Percentiles rank a stretch among this genome's conserved stretches.
Conservation (phyloP, 2,888 invertebrate species). For the Ctena decussata region DNA sequence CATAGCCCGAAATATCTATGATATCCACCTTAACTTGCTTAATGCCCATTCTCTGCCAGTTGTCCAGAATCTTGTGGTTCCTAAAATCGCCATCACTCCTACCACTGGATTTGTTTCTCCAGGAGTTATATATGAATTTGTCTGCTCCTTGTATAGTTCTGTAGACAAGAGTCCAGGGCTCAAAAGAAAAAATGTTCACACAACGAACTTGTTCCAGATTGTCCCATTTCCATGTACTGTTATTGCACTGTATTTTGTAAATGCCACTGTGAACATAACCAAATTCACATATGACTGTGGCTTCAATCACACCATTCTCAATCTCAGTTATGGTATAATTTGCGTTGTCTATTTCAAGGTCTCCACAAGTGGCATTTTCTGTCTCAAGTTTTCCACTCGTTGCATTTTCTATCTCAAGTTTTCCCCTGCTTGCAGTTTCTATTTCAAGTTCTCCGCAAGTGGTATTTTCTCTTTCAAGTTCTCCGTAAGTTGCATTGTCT, state of each 20-base stretch:
- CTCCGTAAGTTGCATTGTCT: too few species aligned
- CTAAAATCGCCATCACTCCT: not conserved
- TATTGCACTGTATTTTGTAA: not conserved
- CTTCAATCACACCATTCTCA: not conserved
- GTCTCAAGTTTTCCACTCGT: too few species aligned
- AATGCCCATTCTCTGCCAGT: not conserved
- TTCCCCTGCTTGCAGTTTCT: too few species aligned
- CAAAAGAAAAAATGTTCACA: not conserved
- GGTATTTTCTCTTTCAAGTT: too few species aligned
- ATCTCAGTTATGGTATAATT: not conserved
- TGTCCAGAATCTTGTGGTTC: not conserved
- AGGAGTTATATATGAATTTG: not conserved
- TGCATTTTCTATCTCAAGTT: too few species aligned
- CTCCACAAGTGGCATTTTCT: too few species aligned
- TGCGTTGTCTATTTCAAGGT: too few species aligned
- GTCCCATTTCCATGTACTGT: not conserved
- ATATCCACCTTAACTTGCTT: not conserved
- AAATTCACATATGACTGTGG: not conserved
- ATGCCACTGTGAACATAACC: not conserved
- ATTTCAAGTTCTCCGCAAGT: too few species aligned
- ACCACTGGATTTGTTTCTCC: not conserved
- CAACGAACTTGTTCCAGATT: not conserved
- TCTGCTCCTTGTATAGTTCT: not conserved
- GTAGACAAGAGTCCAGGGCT: not conserved
- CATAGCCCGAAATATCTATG: not conserved